These are phyloP conservation scores for Meleagris gallopavo DNA, from an alignment of 2,113 vertebrate genomes.

Conservation along the genomic window DNA sequence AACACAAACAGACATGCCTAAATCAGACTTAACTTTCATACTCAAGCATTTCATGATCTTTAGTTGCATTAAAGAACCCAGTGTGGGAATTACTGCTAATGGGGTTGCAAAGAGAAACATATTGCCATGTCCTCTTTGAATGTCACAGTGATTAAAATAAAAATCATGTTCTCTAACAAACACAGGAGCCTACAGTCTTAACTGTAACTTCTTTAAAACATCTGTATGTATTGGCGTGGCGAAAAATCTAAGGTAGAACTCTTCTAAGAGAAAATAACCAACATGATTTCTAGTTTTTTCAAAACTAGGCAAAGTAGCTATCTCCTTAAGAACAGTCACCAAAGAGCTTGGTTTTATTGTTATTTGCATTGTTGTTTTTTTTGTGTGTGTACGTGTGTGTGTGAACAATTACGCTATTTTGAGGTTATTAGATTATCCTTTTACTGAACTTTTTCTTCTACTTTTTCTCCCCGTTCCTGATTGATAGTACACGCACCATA, in stretches of 20 bases:
- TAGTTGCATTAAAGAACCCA: not conserved
- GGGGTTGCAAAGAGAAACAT: not conserved
- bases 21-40: not conserved
- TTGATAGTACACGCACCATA: not conserved
- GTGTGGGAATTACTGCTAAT: not conserved
- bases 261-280: not conserved
- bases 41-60: not conserved
- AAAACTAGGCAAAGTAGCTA: not conserved
- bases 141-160: not conserved
- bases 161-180: not conserved
- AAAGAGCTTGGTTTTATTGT: not conserved
- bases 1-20: not conserved
- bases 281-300: not conserved
- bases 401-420: not conserved
- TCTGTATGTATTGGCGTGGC: accelerated
- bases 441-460: not conserved
- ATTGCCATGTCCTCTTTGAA: not conserved
- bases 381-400: too few species aligned
- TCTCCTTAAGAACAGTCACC: not conserved
- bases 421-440: not conserved
- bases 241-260: not conserved
- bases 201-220: not conserved
- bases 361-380: not conserved
- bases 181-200: not conserved
- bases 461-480: not conserved